Evolutionary conservation across 2,888 invertebrate species (phyloP).

Genomic region (Lasius platythorax): DNA sequence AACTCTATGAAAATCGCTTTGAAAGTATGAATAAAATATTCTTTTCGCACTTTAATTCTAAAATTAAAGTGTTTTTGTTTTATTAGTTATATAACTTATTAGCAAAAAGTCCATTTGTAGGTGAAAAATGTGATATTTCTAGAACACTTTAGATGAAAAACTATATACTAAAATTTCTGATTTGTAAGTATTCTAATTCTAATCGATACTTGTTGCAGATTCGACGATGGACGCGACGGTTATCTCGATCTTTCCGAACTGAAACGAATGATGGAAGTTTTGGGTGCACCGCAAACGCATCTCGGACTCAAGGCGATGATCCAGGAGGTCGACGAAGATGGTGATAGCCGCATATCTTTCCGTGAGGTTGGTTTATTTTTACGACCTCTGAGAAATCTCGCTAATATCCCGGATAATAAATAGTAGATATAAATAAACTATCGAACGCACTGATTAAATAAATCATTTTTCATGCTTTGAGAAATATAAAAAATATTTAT

Average conservation of each 20-base stretch:
- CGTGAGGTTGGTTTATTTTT: conserved; percentile 89
- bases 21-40: not conserved
- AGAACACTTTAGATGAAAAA: not conserved
- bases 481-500: not conserved
- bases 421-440: not conserved
- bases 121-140: not conserved
- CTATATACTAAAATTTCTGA: not conserved
- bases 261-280: conserved; percentile 98
- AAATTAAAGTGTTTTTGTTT: not conserved
- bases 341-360: conserved; percentile 95
- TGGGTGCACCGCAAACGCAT: conserved; percentile 98
- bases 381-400: conserved; percentile 13
- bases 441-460: not conserved
- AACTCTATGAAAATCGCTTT: not conserved
- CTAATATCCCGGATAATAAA: not conserved
- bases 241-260: conserved; percentile 95
- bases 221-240: conserved; percentile 95
- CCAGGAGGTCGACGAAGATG: conserved; percentile 95
- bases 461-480: conserved; percentile 6
- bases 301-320: conserved; percentile 98
- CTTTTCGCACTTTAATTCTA: not conserved
- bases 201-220: conserved; percentile 89
- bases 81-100: not conserved
- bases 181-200: not conserved
- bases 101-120: not conserved